Evolutionary conservation across 2,797 vertebrate species (phyloP), one percentile per base, ranked within the genome.

Genomic region (Garrulus glandarius): DNA sequence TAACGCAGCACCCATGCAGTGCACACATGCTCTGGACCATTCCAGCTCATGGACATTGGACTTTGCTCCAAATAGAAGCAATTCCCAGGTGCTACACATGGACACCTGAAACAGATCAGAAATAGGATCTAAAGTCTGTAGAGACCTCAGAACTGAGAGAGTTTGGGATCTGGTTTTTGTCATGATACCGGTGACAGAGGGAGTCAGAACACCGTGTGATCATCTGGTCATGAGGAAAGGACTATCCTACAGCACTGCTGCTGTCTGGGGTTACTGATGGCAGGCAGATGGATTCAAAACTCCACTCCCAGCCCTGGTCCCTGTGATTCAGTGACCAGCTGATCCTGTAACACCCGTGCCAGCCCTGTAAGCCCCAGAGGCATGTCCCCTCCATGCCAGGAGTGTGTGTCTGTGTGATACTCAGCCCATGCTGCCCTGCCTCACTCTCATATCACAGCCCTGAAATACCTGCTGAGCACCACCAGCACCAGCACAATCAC

Each of bases 381-480:
- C 68, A 93, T 3, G 23, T 82, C 41, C 43, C 4, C 39, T 24
- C 9, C 1, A 6, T 80, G 91, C 80, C 92, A 94, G 68, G 41
- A 56, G 59, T 22, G n/a, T 1, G 21, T 53, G 67, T 57, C 79
- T 90, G 57, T 5, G 7, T 36, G 65, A 85, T 49, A 64, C 41
- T 50, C 23, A 2, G 44, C 6, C 47, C 10, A 0, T 0, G 0
- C 84, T 75, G 77, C 46, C 21, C 72, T 76, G 78, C 63, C 63
- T 57, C n/a, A 5, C 43, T 50, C 26, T 23, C 5, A 0, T 67
- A 41, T 84, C 84, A 84, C 61, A 77, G 74, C 78, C 89, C 84
- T 60, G 86, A 91, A 91, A 95, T 92, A 93, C 91, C 65, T 75
- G 74, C 84, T 86, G 78, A 95, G 77, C 74, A 87, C 68, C 80